These are phyloP conservation scores for Clavelina lepadiformis DNA, from an alignment of 23 tunicate genomes.

Conservation along the genomic window DNA sequence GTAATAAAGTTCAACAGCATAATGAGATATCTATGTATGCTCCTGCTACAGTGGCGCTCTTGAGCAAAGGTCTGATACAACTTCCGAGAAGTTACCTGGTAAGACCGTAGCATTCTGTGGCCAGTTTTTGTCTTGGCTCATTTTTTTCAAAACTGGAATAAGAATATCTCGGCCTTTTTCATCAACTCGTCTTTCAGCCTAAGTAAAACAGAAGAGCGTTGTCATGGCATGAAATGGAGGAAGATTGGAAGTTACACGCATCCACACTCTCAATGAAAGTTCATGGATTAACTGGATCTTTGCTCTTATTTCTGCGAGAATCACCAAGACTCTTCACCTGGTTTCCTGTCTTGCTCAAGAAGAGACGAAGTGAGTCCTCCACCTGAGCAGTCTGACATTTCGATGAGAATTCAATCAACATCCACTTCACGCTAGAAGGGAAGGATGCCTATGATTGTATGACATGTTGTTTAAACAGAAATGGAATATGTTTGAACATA, in stretches of 20 bases:
- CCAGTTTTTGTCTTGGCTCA: constrained; percentile 68
- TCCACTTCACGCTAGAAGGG: constrained; percentile 52
- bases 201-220: no score
- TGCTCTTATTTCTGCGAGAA: no score
- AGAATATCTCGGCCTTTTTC: no score
- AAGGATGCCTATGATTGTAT: constrained; percentile 72
- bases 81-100: constrained; percentile 32
- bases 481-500: no score
- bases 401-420: constrained; percentile 42
- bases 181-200: no score
- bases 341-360: not conserved
- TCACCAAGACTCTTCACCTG: not conserved
- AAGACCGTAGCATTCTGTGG: constrained; percentile 44
- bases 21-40: not conserved
- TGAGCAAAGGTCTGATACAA: not conserved
- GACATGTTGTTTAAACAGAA: no score
- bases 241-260: no score
- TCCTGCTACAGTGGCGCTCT: not conserved
- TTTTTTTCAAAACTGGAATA: constrained; percentile 48
- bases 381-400: constrained; percentile 61
- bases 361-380: constrained; percentile 58
- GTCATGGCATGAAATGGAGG: no score
- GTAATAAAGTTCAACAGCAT: not conserved
- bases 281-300: no score
- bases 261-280: no score